phyloP scores from a whole-genome alignment of 37 sponge, comb jelly and placozoan species.

The Crambe crambe region DNA sequence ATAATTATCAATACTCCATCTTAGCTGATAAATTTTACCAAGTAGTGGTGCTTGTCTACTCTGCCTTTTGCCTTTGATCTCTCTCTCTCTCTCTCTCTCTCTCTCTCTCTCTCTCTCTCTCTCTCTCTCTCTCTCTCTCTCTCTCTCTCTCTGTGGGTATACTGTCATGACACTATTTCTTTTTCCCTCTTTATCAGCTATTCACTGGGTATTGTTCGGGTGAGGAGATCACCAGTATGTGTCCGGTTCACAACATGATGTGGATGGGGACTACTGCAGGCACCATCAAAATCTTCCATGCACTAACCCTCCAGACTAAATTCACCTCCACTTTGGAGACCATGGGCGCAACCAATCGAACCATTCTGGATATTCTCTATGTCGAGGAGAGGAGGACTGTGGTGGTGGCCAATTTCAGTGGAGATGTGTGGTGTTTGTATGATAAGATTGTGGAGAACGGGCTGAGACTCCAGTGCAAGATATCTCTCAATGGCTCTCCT shows the following conservation, averaged over 20 bases:
- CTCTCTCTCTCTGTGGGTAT: too few relatives aligned
- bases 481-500: constrained; percentile 22
- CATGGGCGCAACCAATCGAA: background rate
- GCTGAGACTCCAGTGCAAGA: constrained; percentile 14
- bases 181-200: background rate
- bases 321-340: constrained; percentile 10
- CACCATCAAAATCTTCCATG: constrained; percentile 44
- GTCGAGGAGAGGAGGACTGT: constrained; percentile 46
- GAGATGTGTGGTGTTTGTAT: constrained; percentile 62
- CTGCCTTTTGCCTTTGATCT: too few relatives aligned
- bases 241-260: constrained; percentile 47
- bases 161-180: too few relatives aligned
- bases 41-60: too few relatives aligned
- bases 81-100: too few relatives aligned
- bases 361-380: constrained; percentile 60
- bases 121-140: too few relatives aligned
- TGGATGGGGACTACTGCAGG: constrained; percentile 73
- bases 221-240: constrained; percentile 62
- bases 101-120: too few relatives aligned
- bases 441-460: constrained; percentile 17
- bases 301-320: constrained; percentile 37
- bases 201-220: constrained; percentile 50
- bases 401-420: constrained; percentile 33
- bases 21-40: too few relatives aligned
- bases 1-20: too few relatives aligned